Percentiles rank a stretch among this genome's conserved stretches.
These are phyloP conservation scores for Poecilobothrus nobilitatus DNA, from an alignment of 2,888 invertebrate species.

Conservation along the genomic window DNA sequence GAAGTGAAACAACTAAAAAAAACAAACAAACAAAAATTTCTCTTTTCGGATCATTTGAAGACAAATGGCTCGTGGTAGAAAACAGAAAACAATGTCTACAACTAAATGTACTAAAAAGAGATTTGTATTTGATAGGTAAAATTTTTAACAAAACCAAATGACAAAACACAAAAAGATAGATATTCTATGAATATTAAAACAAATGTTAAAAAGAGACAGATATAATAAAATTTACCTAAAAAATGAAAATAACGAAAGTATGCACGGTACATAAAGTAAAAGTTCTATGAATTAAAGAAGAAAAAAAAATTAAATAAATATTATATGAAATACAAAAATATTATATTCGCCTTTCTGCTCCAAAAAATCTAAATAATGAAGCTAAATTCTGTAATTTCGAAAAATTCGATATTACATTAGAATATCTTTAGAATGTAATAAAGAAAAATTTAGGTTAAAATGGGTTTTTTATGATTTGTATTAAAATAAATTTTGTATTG, in stretches of 20 bases:
- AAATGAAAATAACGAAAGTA: not conserved
- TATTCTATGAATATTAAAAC: not conserved
- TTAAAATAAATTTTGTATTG: no score
- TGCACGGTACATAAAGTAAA: not conserved
- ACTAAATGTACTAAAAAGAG: constrained; percentile 1
- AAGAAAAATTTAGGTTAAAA: not conserved
- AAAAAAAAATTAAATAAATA: no score
- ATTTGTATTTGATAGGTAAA: constrained; percentile 5
- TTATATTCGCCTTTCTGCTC: not conserved
- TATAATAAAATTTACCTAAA: not conserved
- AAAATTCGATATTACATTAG: not conserved
- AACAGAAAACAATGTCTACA: not conserved
- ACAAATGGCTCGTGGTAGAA: constrained; percentile 8
- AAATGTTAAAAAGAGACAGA: not conserved
- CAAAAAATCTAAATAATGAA: not conserved
- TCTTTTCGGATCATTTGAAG: constrained; percentile 9
- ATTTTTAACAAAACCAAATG: not conserved
- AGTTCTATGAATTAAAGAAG: not conserved
- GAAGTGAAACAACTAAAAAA: not conserved
- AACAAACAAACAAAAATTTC: not conserved
- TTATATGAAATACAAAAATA: no score
- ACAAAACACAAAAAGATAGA: not conserved
- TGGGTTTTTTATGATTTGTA: not conserved
- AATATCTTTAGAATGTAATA: not conserved
- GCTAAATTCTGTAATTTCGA: not conserved